A percentile compares a stretch with the other conserved stretches of the same genome.
These are phyloP conservation scores for Formica aserva DNA, from an alignment of 2,888 invertebrate genomes.

Conservation along the genomic window DNA sequence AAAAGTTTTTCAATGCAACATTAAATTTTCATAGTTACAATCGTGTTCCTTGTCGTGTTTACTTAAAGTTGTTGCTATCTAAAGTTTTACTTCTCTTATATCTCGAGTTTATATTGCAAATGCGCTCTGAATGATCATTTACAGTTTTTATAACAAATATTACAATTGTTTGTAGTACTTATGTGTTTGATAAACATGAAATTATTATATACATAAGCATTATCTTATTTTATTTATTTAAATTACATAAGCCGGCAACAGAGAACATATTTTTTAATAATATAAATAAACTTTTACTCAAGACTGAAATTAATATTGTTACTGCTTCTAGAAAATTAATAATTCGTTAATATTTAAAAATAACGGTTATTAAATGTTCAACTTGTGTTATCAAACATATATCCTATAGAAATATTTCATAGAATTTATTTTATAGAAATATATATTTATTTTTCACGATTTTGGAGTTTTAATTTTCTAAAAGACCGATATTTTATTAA, in stretches of 20 bases:
- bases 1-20: not conserved
- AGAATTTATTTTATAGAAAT: conserved; percentile 1
- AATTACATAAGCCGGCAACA: not conserved
- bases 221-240: not conserved
- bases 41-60: not conserved
- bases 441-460: not conserved
- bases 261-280: not conserved
- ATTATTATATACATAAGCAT: not conserved
- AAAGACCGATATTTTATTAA: not conserved
- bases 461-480: not conserved
- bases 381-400: not conserved
- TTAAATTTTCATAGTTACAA: conserved; percentile 16
- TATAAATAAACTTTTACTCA: not conserved
- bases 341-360: not conserved
- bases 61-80: not conserved
- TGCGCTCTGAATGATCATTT: not conserved
- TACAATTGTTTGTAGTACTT: not conserved
- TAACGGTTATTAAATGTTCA: not conserved
- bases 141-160: not conserved
- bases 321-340: not conserved
- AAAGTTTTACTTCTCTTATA: not conserved
- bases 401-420: not conserved
- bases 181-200: not conserved
- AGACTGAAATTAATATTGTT: conserved; percentile 11
- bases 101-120: not conserved